phyloP scores from a whole-genome alignment of 1,140 invertebrate species.

The Maniola jurtina region DNA sequence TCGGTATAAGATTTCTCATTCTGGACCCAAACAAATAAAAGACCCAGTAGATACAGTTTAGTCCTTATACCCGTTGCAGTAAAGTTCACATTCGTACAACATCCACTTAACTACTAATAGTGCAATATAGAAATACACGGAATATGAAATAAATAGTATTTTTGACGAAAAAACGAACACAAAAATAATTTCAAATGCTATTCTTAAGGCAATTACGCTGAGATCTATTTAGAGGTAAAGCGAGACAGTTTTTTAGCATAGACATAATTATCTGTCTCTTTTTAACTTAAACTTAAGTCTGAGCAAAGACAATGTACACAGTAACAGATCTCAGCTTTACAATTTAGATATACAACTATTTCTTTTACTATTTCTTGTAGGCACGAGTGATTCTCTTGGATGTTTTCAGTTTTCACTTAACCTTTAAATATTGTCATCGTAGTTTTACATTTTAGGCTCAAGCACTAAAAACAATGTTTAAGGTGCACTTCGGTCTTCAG shows the following conservation, averaged over 20 bases:
- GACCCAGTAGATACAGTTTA: background rate
- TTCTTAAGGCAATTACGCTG: conserved; percentile 16
- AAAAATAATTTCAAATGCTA: conserved; percentile 25
- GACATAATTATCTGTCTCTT: too few species aligned
- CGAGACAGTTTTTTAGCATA: too few species aligned
- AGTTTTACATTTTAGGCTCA: conserved; percentile 12
- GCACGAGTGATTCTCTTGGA: conserved; percentile 18
- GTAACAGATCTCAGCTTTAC: too few species aligned
- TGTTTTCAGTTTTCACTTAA: conserved; percentile 11
- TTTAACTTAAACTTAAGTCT: too few species aligned
- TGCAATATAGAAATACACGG: conserved; percentile 31
- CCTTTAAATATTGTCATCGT: conserved; percentile 35
- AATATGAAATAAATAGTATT: conserved; percentile 34
- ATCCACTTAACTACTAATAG: conserved; percentile 32
- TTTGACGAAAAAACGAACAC: conserved; percentile 26
- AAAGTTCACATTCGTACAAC: conserved; percentile 36
- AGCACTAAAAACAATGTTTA: background rate
- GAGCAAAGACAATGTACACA: too few species aligned
- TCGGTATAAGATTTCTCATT: too few species aligned
- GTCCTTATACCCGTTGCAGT: conserved; percentile 10
- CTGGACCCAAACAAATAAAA: too few species aligned
- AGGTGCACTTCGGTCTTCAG: too few species aligned
- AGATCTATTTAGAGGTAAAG: too few species aligned
- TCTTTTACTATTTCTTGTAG: conserved; percentile 20
- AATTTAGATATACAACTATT: conserved; percentile 18